Base-by-base conservation (phyloP, 1,140 invertebrate species). In the Procambarus virginalis region DNA sequence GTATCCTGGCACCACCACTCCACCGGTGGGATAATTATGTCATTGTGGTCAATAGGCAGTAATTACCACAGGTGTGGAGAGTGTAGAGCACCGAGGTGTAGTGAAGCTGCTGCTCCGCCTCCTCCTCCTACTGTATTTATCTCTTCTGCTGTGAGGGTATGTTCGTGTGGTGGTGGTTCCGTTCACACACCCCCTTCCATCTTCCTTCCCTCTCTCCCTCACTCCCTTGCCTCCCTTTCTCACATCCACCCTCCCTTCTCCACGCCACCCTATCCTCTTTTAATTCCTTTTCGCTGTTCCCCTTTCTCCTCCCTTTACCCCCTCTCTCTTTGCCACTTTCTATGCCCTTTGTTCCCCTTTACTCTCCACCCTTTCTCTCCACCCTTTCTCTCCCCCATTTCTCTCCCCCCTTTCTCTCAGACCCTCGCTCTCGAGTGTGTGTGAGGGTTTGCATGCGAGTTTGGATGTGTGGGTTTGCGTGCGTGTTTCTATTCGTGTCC, bases 241-340 rank as follows among this genome's bases (percentile, higher is more conserved):
- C 34, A 34, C 34, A 34, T 34, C 34, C 34, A 34, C 34, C 34
- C 34, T 34, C 34, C 34, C 34, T 34, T 1, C 34, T 34, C 34
- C 34, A 34, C 34, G 34, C 34, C 1, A 34, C 34, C 34, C 34
- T 0, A 34, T 34, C 34, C 34, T 1, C 34, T 34, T 34, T 34
- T 34, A 34, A 34, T 34, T 34, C 34, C 34, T 34, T 34, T 34
- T 34, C 34, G 34, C 34, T 34, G 34, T 34, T 34, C 34, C 34
- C 0, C 34, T 34, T 34, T 34, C 34, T 34, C 34, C 34, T 34
- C 34, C 34, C 34, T 34, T 34, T 34, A 49, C 78, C 51, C 78
- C 55, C 78, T 49, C 48, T 79, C 78, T 79, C 77, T 79, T 51
- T 79, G 46, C 49, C 46, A 51, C 77, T 51, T 55, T 51, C 46